A percentile compares a stretch with the other conserved stretches of the same genome.
These are phyloP conservation scores for Drosophila kurseongensis DNA, from an alignment of 1,140 invertebrate species.

Conservation along the genomic window DNA sequence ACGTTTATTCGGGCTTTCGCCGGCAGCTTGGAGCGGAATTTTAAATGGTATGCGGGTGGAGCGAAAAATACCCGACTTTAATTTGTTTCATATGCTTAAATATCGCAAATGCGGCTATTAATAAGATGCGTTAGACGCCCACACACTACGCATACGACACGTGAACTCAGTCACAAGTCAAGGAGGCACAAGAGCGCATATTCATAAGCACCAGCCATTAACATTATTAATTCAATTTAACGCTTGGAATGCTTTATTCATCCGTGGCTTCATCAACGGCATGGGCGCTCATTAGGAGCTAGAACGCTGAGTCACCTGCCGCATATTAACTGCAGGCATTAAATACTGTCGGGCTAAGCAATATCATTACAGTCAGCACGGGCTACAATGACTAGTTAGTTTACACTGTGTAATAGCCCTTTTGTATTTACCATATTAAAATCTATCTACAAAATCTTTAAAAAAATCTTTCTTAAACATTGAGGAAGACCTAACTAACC, in stretches of 20 bases:
- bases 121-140: slow-evolving; percentile 45
- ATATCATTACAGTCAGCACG: slow-evolving; percentile 50
- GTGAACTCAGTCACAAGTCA: slow-evolving; percentile 49
- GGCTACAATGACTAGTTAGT: slow-evolving; percentile 39
- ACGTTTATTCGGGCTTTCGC: slow-evolving; percentile 31
- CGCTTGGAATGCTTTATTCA: slow-evolving; percentile 78
- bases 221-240: slow-evolving; percentile 84
- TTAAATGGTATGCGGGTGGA: slow-evolving; percentile 36
- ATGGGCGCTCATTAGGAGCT: slow-evolving; percentile 59
- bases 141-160: slow-evolving; percentile 53
- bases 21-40: slow-evolving; percentile 50
- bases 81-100: slow-evolving; percentile 58
- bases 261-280: slow-evolving; percentile 54
- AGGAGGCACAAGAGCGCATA: slow-evolving; percentile 57
- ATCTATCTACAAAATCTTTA: neutral
- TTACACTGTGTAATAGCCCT: neutral
- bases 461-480: too few species aligned
- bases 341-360: slow-evolving; percentile 55
- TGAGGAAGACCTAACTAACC: too few species aligned
- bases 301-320: slow-evolving; percentile 69
- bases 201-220: slow-evolving; percentile 70
- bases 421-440: neutral
- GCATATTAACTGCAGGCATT: slow-evolving; percentile 82
- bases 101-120: slow-evolving; percentile 69
- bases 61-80: slow-evolving; percentile 39